A percentile compares a stretch with the other conserved stretches of the same genome.
phyloP scores from a whole-genome alignment of 2,113 vertebrate species.

The Gila orcuttii region DNA sequence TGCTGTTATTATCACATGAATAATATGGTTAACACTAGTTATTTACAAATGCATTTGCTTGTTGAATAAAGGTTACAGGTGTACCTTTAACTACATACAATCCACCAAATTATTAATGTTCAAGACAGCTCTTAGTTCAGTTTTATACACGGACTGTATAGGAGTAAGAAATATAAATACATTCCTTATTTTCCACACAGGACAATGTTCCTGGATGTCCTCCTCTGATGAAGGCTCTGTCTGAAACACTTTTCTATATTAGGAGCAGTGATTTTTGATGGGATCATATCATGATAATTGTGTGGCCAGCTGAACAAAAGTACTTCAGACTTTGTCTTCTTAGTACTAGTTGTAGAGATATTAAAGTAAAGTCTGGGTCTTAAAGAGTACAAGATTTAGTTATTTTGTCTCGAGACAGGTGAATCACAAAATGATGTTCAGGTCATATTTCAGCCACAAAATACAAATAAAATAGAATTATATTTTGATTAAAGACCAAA shows the following conservation, averaged over 20 bases:
- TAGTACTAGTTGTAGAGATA: background rate
- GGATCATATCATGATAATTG: background rate
- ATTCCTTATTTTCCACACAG: background rate
- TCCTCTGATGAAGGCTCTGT: background rate
- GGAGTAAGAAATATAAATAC: background rate
- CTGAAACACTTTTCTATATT: background rate
- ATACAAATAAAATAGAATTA: background rate
- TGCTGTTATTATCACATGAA: background rate
- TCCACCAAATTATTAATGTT: background rate
- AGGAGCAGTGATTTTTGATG: background rate
- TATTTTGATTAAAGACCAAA: background rate
- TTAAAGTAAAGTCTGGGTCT: background rate
- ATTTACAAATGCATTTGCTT: background rate
- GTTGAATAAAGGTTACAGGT: background rate
- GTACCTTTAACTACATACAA: background rate
- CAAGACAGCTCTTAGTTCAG: constrained; percentile 9
- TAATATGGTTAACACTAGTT: constrained; percentile 15
- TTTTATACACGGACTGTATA: background rate
- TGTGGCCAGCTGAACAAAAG: background rate
- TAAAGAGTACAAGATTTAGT: background rate
- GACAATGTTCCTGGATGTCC: background rate
- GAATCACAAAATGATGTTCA: background rate
- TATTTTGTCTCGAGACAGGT: background rate
- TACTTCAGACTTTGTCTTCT: background rate
- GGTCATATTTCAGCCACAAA: background rate